These are phyloP conservation scores for Brachyrhaphis roseni DNA, from an alignment of 2,797 vertebrate genomes.

Conservation along the genomic window DNA sequence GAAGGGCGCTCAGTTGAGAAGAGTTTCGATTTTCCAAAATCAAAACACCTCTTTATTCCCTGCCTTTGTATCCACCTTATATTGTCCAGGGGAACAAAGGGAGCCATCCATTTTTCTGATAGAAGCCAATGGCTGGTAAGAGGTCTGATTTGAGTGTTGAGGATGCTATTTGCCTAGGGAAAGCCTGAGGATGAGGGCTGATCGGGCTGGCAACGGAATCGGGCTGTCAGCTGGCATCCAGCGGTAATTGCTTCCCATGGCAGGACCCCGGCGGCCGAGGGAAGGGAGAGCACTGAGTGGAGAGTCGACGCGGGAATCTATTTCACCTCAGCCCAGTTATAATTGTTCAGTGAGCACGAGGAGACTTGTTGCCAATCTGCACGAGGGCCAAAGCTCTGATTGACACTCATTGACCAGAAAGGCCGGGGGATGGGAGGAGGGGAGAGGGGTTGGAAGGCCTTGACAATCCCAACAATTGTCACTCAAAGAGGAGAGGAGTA, in stretches of 20 bases:
- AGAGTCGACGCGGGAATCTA: constrained; percentile 84
- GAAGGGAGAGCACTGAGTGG: constrained; percentile 58
- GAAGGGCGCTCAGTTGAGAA: constrained; percentile 17
- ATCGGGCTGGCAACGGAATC: constrained; percentile 89
- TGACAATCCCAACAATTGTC: constrained; percentile 74
- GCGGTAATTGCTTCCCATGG: constrained; percentile 99
- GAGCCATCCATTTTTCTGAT: constrained; percentile 92
- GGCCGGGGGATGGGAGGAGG: constrained; percentile 58
- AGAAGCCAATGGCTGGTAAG: constrained; percentile 92
- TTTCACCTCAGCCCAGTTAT: constrained; percentile 88
- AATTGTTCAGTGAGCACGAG: constrained; percentile 89
- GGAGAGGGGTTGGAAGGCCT: constrained; percentile 63
- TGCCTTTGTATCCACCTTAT: constrained; percentile 80
- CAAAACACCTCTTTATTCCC: constrained; percentile 73
- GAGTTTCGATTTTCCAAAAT: constrained; percentile 66
- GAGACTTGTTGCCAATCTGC: constrained; percentile 90
- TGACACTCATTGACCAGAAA: constrained; percentile 92
- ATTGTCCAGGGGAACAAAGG: constrained; percentile 89
- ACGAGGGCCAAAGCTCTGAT: constrained; percentile 84
- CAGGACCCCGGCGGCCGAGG: constrained; percentile 88
- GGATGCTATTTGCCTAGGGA: constrained; percentile 98
- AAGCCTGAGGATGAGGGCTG: constrained; percentile 93
- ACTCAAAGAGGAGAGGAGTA: constrained; percentile 67
- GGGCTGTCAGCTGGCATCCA: constrained; percentile 98
- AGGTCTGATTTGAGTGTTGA: constrained; percentile 94